Base-by-base conservation (phyloP, 2,888 invertebrate genomes). In the Cerastis leucographa region DNA sequence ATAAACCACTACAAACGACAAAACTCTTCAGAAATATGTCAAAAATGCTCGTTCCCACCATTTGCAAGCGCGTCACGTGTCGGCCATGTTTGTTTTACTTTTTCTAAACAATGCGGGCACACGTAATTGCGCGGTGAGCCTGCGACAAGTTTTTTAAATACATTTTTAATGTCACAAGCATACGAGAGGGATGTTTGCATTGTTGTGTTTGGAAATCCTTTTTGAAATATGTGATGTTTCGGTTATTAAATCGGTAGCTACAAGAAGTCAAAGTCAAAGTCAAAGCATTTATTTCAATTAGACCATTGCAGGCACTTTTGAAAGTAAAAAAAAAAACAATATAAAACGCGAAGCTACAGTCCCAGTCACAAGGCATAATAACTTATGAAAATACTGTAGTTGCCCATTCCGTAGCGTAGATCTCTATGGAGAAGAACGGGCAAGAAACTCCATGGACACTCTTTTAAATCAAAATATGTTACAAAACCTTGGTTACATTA, bases 91-190 rank as follows among this genome's bases (percentile, higher is more conserved):
- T 87, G 81, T 80, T 87, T 83, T 83, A 83, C 82, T 88, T 88
- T 90, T 89, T 87, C 85, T 89, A 89, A 89, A 88, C 89, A 90
- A 87, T 84, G 89, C 83, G 70, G 71, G 71, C 65, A 65, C 61
- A 70, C 74, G 80, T 85, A 83, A 84, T 87, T 80, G 87, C 81
- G 83, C 80, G 77, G 80, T 73, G 78, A 84, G 88, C 77, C 77
- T 81, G 87, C 83, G 87, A 89, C 85, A 86, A 85, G 71, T 77
- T 81, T 72, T 89, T 85, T 74, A 80, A 81, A 88, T 78, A 81
- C 75, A 81, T 88, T 87, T 89, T 90, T 86, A 89, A 89, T 89
- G 86, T 70, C 76, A 80, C 74, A 69, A 75, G 69, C 77, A 72
- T 71, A 74, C 49, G 49, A 64, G 66, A 35, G n/a, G 68, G 46